A percentile compares a stretch with the other conserved stretches of the same genome.
Evolutionary conservation across 2,797 vertebrate species (phyloP).

Genomic region (Tachyglossus aculeatus): DNA sequence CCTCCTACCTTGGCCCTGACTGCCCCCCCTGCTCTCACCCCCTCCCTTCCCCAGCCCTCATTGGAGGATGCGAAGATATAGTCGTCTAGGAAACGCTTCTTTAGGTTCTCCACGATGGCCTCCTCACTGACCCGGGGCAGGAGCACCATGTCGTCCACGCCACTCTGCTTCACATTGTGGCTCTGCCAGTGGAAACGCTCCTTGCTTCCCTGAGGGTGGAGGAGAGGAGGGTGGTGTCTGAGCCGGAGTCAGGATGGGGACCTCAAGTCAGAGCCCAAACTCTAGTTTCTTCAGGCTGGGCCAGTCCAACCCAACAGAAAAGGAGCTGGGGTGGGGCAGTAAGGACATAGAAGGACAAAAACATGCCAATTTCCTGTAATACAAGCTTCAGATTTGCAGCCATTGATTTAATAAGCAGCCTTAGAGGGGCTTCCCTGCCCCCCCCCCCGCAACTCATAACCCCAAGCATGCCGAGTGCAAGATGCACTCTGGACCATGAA

Average conservation of each 20-base stretch:
- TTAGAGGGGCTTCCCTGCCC: too few relatives aligned
- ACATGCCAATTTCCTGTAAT: too few relatives aligned
- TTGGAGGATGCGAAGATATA: constrained; percentile 95
- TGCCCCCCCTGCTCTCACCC: neutral
- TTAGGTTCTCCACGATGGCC: constrained; percentile 94
- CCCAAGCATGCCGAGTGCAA: too few relatives aligned
- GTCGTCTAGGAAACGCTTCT: constrained; percentile 95
- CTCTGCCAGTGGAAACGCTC: constrained; percentile 96
- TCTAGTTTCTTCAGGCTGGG: neutral
- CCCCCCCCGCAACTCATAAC: too few relatives aligned
- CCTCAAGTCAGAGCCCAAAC: too few relatives aligned
- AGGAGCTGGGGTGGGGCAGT: neutral
- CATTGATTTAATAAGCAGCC: too few relatives aligned
- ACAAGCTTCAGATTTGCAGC: too few relatives aligned
- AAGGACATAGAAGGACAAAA: too few relatives aligned
- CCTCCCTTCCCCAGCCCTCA: accelerated
- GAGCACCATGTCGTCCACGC: constrained; percentile 98
- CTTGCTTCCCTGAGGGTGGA: constrained; percentile 81
- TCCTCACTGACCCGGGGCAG: constrained; percentile 95
- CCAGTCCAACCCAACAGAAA: neutral
- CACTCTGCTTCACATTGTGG: constrained; percentile 97
- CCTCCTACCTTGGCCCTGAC: neutral
- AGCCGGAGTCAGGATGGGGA: neutral
- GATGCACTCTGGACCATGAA: too few relatives aligned
- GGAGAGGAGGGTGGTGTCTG: neutral